Conservation (phyloP, 2,888 invertebrate species). For the Lymantria dispar region DNA sequence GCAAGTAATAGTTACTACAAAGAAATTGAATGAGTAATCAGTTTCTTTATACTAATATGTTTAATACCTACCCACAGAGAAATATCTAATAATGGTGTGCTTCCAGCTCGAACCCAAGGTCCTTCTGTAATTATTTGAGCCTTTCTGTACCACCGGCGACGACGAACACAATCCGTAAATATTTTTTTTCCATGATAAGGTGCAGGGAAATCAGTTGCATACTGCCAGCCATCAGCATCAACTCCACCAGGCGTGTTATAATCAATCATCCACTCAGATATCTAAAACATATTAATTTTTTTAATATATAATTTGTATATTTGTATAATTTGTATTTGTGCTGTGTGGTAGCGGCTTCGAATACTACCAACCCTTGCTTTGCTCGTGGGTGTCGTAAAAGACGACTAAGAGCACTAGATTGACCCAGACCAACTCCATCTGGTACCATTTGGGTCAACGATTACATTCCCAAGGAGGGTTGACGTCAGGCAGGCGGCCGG, state of each 20-base stretch:
- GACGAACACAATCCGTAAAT: constrained; percentile 94
- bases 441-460: no score
- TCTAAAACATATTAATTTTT: constrained; percentile 54
- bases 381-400: no score
- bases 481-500: no score
- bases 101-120: constrained; percentile 94
- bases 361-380: no score
- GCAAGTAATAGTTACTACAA: no score
- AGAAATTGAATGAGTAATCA: no score
- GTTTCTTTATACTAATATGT: no score
- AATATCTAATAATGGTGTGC: constrained; percentile 91
- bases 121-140: constrained; percentile 92
- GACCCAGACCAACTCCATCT: no score
- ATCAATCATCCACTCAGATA: constrained; percentile 96
- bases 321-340: no score
- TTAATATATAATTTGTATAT: not conserved
- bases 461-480: no score
- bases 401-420: no score
- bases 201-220: constrained; percentile 95
- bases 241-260: constrained; percentile 94
- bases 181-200: constrained; percentile 92
- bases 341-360: no score
- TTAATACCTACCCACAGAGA: constrained; percentile 85
- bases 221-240: constrained; percentile 97
- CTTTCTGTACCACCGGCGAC: constrained; percentile 91